Conservation (phyloP, 2,888 invertebrate species). For the Parelbella ahira region DNA sequence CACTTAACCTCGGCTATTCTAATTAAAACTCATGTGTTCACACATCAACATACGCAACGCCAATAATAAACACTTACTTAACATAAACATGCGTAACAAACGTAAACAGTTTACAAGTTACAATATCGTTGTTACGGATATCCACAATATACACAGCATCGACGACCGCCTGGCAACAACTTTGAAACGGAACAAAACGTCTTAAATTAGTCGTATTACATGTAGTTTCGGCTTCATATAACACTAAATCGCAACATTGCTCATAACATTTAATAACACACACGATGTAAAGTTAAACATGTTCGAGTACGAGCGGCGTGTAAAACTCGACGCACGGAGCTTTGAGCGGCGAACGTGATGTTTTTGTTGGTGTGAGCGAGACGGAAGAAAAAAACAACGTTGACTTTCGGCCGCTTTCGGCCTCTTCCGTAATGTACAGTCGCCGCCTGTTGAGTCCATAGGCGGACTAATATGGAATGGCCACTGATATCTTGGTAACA, state of each 20-base stretch:
- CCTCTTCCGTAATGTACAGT: conserved; percentile 45
- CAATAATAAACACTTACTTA: conserved; percentile 20
- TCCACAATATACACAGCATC: conserved; percentile 11
- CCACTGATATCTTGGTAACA: neutral
- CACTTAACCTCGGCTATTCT: conserved; percentile 11
- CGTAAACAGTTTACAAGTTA: conserved; percentile 24
- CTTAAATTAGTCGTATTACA: conserved; percentile 36
- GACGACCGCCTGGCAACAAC: conserved; percentile 8
- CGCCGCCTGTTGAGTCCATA: conserved; percentile 46
- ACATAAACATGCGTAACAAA: conserved; percentile 24
- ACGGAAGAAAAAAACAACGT: conserved; percentile 60
- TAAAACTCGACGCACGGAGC: conserved; percentile 36
- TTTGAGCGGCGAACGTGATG: conserved; percentile 43
- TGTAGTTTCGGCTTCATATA: conserved; percentile 38
- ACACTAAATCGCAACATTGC: conserved; percentile 61
- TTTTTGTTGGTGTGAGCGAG: conserved; percentile 65
- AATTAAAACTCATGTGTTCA: conserved; percentile 9
- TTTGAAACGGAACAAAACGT: conserved; percentile 20
- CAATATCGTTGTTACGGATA: conserved; percentile 22
- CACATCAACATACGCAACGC: conserved; percentile 10
- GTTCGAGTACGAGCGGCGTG: conserved; percentile 35
- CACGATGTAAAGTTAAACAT: conserved; percentile 42
- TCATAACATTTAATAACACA: conserved; percentile 42
- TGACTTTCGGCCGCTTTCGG: conserved; percentile 64
- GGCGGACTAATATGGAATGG: conserved; percentile 42